Evolutionary conservation across 2,888 invertebrate genomes (phyloP), one percentile per base, ranked within the genome.

Genomic region (Ypsolopha scabrella): DNA sequence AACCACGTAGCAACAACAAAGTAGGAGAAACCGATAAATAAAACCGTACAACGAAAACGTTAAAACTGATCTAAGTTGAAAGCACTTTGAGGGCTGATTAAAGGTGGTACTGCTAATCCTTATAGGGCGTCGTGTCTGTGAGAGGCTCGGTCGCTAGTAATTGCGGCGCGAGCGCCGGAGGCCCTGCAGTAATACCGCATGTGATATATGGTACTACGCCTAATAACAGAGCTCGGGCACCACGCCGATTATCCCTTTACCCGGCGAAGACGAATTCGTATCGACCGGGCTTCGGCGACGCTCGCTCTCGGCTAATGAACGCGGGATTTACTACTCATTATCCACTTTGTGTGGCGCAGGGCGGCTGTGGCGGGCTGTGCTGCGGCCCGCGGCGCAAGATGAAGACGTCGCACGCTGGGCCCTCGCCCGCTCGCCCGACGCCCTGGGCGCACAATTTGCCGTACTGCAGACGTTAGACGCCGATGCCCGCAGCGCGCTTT

Each of bases 141-240:
- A 64, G 61, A 59, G 67, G 67, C 64, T 67, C 61, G 67, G 67
- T 70, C 68, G 65, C 64, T 66, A 64, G 78, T 83, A 82, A 83
- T 82, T 80, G 81, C 74, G 70, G 67, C 71, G 77, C 74, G 76
- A 71, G 71, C 78, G 81, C 81, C 81, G 74, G 75, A 64, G 83
- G 81, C 80, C 72, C 24, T 24, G 69, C 70, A 68, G 69, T 77
- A 79, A 76, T 79, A 68, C 79, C 70, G 74, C 70, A 69, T 78
- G 83, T 85, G 85, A 83, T 86, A 82, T 86, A 86, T 85, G 82
- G 78, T 79, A 77, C 80, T 75, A 73, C 74, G 70, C 72, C 79
- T 86, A 83, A 85, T 85, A 83, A 81, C 81, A 81, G 75, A 75
- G 74, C 68, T 66, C 60, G 71, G 66, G 65, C 67, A 67, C 70